Evolutionary conservation across 2,797 vertebrate genomes (phyloP).

Genomic region (Betta splendens): DNA sequence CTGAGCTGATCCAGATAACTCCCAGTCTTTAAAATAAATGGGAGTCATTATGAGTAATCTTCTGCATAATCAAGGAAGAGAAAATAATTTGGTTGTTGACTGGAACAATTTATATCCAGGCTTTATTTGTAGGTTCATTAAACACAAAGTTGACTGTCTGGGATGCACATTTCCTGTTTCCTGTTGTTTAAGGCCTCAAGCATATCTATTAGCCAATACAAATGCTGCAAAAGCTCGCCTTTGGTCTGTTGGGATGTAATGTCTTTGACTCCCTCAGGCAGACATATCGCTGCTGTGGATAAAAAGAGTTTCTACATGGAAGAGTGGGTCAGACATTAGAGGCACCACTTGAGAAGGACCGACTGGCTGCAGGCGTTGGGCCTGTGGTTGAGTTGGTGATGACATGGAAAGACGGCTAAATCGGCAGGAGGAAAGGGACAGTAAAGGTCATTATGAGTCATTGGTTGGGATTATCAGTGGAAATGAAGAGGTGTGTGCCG

Average conservation of each 20-base stretch:
- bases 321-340: constrained; percentile 6
- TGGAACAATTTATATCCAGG: background rate
- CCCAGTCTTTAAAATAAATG: background rate
- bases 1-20: background rate
- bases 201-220: constrained; percentile 19
- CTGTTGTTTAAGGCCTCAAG: constrained; percentile 1
- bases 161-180: constrained; percentile 42
- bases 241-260: constrained; percentile 13
- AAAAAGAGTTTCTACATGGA: constrained; percentile 27
- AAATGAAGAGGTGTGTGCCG: constrained; percentile 15
- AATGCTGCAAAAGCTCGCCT: constrained; percentile 15
- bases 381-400: constrained; percentile 9
- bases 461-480: constrained; percentile 33
- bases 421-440: constrained; percentile 31
- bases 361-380: background rate
- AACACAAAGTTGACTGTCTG: constrained; percentile 5
- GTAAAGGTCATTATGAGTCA: constrained; percentile 29
- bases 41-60: constrained; percentile 17
- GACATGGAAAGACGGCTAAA: background rate
- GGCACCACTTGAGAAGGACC: background rate
- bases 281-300: too few species aligned
- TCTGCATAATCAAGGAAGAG: background rate
- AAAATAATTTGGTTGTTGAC: constrained; percentile 13
- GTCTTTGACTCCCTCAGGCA: too few species aligned
- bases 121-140: background rate